A percentile compares a stretch with the other conserved stretches of the same genome.
These are phyloP conservation scores for Botia kubotai DNA, from an alignment of 2,797 vertebrate genomes.

Conservation along the genomic window DNA sequence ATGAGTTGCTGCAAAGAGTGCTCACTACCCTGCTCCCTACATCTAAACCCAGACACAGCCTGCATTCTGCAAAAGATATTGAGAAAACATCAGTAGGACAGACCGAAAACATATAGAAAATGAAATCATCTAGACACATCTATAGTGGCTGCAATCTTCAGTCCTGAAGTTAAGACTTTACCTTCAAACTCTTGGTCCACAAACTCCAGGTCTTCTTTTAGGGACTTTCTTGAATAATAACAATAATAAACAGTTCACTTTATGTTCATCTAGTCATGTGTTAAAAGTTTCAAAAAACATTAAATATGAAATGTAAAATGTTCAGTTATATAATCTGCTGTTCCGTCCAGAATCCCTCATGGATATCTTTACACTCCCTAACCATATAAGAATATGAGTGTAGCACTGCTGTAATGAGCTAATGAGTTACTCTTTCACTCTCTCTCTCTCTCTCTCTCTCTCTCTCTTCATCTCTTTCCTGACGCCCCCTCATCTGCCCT, in stretches of 20 bases:
- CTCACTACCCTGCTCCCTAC: conserved; percentile 40
- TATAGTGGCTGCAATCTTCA: neutral
- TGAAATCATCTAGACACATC: neutral
- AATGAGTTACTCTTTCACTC: conserved; percentile 58
- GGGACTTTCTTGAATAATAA: neutral
- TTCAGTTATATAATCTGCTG: neutral
- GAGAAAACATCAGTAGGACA: neutral
- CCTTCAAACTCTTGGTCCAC: conserved; percentile 31
- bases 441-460: conserved; percentile 54
- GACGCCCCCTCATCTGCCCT: conserved; percentile 35
- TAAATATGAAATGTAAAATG: neutral
- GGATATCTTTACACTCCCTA: conserved; percentile 41
- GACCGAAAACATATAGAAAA: neutral
- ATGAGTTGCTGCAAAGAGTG: conserved; percentile 49
- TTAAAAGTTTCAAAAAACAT: conserved; percentile 9
- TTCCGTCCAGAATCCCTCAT: conserved; percentile 14
- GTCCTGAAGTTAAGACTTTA: conserved; percentile 9
- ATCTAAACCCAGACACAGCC: conserved; percentile 46
- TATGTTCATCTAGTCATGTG: neutral
- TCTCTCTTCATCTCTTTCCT: conserved; percentile 53
- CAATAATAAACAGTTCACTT: conserved; percentile 12
- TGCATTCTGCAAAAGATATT: conserved; percentile 47
- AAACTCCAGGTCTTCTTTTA: conserved; percentile 43
- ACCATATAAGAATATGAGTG: conserved; percentile 64
- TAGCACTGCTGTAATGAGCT: conserved; percentile 73